A percentile compares a stretch with the other conserved stretches of the same genome.
These are phyloP conservation scores for Sclerurus mexicanus DNA, from an alignment of 2,113 vertebrate species.

Conservation along the genomic window DNA sequence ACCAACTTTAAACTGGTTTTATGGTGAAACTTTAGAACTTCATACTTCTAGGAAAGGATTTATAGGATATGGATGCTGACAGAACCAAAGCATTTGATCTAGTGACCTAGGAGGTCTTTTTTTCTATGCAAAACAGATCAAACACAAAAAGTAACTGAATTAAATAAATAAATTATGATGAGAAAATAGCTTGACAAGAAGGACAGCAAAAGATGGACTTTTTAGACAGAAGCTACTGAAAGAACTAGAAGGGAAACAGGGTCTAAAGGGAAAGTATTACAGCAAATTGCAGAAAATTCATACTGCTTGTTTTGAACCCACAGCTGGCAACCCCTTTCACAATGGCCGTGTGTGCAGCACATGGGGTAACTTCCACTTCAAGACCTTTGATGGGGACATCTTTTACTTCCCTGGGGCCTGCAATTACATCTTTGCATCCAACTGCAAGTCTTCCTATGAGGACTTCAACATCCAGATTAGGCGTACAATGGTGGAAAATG, in stretches of 20 bases:
- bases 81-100: neutral
- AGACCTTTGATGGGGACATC: conserved; percentile 86
- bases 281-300: neutral
- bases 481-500: conserved; percentile 22
- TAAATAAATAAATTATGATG: neutral
- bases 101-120: neutral
- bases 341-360: conserved; percentile 86
- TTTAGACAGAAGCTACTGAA: neutral
- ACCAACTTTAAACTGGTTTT: neutral
- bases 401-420: conserved; percentile 85
- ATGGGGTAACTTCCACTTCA: conserved; percentile 90
- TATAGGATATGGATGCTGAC: neutral
- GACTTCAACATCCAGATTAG: conserved; percentile 89
- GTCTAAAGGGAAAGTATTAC: neutral
- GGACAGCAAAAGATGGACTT: neutral
- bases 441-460: conserved; percentile 77
- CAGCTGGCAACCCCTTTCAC: conserved; percentile 77
- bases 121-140: neutral
- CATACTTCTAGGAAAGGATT: neutral
- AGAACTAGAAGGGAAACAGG: neutral
- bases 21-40: neutral
- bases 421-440: conserved; percentile 82
- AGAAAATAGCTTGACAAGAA: neutral
- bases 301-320: neutral
- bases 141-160: neutral